These are phyloP conservation scores for Oreotrochilus melanogaster DNA, from an alignment of 2,113 vertebrate genomes.

Conservation along the genomic window DNA sequence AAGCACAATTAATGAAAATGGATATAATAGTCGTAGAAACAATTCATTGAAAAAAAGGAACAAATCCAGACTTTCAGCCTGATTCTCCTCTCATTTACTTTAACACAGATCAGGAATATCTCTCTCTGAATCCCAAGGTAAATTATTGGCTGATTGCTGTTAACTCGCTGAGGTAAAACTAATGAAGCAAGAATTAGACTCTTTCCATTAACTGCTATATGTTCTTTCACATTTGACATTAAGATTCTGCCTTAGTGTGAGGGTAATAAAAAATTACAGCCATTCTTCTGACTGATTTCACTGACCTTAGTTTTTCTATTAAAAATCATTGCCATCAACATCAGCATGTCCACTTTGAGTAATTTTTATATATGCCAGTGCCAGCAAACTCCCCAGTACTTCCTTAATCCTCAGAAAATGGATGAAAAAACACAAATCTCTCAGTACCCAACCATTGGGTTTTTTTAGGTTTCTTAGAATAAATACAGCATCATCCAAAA, in stretches of 20 bases:
- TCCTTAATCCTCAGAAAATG: neutral
- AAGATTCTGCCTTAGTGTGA: neutral
- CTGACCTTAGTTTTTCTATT: neutral
- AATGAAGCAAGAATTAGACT: constrained; percentile 40
- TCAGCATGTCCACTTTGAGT: neutral
- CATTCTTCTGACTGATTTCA: constrained; percentile 23
- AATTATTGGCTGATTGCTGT: constrained; percentile 31
- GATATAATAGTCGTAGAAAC: neutral
- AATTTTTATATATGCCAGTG: neutral
- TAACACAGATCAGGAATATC: neutral
- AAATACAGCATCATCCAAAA: constrained; percentile 10
- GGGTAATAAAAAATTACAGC: neutral
- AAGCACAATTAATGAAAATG: constrained; percentile 54
- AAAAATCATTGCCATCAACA: neutral
- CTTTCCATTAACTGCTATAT: constrained; percentile 37
- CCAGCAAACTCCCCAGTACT: neutral
- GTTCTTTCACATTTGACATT: constrained; percentile 45
- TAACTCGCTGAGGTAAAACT: constrained; percentile 37
- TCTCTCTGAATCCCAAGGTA: neutral
- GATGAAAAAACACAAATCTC: neutral
- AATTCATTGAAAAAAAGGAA: neutral
- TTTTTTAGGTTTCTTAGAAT: neutral
- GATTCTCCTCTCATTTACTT: neutral
- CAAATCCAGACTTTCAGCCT: neutral
- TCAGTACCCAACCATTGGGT: too few relatives aligned